These are phyloP conservation scores for Epirrhoe alternata DNA, from an alignment of 2,888 invertebrate genomes.

Conservation along the genomic window DNA sequence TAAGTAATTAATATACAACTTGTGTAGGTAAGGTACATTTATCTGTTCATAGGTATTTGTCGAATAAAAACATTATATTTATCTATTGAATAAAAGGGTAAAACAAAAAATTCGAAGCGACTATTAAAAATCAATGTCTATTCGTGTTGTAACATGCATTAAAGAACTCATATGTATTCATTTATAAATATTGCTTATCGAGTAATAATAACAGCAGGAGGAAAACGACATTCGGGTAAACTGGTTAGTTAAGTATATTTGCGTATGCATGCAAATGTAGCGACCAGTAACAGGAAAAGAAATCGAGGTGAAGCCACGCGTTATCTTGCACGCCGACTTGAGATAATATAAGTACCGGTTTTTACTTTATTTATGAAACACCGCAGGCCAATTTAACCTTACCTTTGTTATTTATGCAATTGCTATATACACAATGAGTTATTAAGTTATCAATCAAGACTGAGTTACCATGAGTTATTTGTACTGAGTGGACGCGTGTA, in stretches of 20 bases:
- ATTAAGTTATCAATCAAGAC: too few species aligned
- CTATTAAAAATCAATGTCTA: not conserved
- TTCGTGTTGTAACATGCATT: not conserved
- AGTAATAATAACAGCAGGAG: slow-evolving; percentile 48
- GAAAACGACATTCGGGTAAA: slow-evolving; percentile 52
- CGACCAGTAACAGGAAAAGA: slow-evolving; percentile 63
- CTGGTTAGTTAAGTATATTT: slow-evolving; percentile 46
- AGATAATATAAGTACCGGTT: slow-evolving; percentile 42
- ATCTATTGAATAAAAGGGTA: too few species aligned
- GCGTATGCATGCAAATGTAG: slow-evolving; percentile 48
- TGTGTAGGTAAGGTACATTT: too few species aligned
- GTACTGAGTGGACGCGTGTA: slow-evolving; percentile 30
- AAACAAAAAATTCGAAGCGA: too few species aligned
- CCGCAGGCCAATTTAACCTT: slow-evolving; percentile 32
- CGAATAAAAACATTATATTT: too few species aligned
- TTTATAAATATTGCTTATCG: slow-evolving; percentile 1
- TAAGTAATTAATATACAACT: not conserved
- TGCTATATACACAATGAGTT: slow-evolving; percentile 2
- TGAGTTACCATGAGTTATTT: too few species aligned
- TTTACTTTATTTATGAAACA: slow-evolving; percentile 41
- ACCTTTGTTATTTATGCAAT: slow-evolving; percentile 33
- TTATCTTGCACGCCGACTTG: slow-evolving; percentile 39
- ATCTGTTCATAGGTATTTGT: too few species aligned
- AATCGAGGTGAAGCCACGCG: slow-evolving; percentile 54
- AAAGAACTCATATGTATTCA: not conserved